Conservation (phyloP, 2,113 vertebrate genomes). For the Tinamus guttatus region DNA sequence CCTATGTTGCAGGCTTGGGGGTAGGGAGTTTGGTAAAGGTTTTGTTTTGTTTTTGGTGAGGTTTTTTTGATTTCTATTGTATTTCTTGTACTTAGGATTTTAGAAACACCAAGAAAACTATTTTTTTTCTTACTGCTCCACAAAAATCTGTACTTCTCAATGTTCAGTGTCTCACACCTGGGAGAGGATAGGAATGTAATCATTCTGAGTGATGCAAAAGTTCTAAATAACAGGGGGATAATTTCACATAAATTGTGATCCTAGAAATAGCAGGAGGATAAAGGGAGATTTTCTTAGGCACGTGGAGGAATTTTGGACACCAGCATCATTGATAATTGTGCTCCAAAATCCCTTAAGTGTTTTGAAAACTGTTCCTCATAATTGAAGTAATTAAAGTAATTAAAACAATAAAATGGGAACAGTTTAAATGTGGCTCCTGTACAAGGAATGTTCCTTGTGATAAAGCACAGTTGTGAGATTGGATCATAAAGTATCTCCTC, state of each 20-base stretch:
- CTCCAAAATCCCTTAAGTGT: constrained; percentile 23
- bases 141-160: neutral
- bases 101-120: neutral
- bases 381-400: constrained; percentile 51
- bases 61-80: neutral
- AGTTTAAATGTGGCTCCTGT: neutral
- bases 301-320: neutral
- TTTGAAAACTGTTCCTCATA: constrained; percentile 5
- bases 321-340: neutral
- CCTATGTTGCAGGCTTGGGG: neutral
- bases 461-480: neutral
- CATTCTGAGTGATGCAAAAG: neutral
- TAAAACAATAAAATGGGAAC: constrained; percentile 4
- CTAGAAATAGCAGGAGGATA: neutral
- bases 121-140: neutral
- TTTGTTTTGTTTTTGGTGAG: neutral
- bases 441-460: neutral
- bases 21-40: neutral
- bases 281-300: neutral
- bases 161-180: neutral
- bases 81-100: neutral
- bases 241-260: neutral
- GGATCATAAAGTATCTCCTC: neutral
- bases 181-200: neutral
- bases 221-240: neutral